Evolutionary conservation across 2,888 invertebrate genomes (phyloP).

Genomic region (Heliothis peltigera): DNA sequence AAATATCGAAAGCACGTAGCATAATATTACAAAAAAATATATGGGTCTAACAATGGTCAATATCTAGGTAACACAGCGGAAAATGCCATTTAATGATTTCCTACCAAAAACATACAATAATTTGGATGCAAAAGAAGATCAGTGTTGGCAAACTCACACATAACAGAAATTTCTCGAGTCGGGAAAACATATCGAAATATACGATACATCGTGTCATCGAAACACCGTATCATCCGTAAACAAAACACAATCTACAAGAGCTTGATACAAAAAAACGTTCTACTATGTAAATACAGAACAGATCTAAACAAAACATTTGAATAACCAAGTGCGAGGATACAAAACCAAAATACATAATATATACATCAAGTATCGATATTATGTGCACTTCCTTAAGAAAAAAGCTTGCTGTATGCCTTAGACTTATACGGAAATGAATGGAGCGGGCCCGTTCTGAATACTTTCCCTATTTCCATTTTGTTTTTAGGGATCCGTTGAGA

Average conservation of each 20-base stretch:
- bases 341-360: slow-evolving; percentile 19
- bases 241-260: background rate
- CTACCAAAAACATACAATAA: too few relatives aligned
- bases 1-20: too few relatives aligned
- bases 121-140: too few relatives aligned
- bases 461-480: background rate
- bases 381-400: slow-evolving; percentile 12
- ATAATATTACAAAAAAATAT: too few relatives aligned
- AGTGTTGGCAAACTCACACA: background rate
- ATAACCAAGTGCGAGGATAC: slow-evolving; percentile 30
- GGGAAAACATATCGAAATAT: background rate
- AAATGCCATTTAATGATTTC: too few relatives aligned
- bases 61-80: too few relatives aligned
- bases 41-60: too few relatives aligned
- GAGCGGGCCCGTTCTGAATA: background rate
- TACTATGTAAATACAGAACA: slow-evolving; percentile 13
- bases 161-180: background rate
- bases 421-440: slow-evolving; percentile 28
- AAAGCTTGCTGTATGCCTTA: background rate
- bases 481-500: background rate
- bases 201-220: background rate
- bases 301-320: slow-evolving; percentile 30
- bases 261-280: slow-evolving; percentile 4
- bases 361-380: slow-evolving; percentile 22
- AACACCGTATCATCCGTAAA: background rate